Evolutionary conservation across 2,888 invertebrate genomes (phyloP).

Genomic region (Iselma pallidipennis): DNA sequence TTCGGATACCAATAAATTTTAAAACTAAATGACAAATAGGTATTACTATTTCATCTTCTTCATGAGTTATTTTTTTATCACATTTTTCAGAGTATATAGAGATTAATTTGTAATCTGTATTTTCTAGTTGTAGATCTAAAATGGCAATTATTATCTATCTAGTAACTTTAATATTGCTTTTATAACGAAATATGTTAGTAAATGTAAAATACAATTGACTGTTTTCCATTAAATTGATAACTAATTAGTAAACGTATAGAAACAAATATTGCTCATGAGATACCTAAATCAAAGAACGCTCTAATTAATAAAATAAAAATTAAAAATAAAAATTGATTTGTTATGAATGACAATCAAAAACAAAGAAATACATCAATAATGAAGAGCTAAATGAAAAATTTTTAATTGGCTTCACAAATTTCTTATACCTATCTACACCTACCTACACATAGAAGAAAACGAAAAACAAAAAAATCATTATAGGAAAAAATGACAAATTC

Average conservation of each 20-base stretch:
- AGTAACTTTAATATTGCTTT: no score
- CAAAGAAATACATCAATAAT: slow-evolving; percentile 18
- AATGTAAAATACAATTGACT: no score
- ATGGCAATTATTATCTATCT: no score
- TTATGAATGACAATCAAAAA: neutral
- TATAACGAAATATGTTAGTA: no score
- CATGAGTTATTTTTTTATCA: neutral
- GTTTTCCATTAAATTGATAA: neutral
- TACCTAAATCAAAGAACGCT: neutral
- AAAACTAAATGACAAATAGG: slow-evolving; percentile 22
- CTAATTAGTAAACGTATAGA: neutral
- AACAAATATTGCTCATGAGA: no score
- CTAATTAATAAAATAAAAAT: neutral
- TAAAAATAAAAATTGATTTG: slow-evolving; percentile 14
- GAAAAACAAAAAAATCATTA: slow-evolving; percentile 9
- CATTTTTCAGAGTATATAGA: no score
- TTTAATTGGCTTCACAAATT: slow-evolving; percentile 26
- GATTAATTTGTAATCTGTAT: no score
- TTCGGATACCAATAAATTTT: slow-evolving; percentile 18
- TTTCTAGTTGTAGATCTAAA: no score
- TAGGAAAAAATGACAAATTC: neutral
- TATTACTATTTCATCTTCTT: neutral
- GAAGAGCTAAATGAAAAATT: slow-evolving; percentile 20
- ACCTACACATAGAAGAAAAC: neutral
- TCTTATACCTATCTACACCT: no score